Evolutionary conservation across 1,140 invertebrate species (phyloP), one percentile per base, ranked within the genome.

Genomic region (Ectropis grisescens): DNA sequence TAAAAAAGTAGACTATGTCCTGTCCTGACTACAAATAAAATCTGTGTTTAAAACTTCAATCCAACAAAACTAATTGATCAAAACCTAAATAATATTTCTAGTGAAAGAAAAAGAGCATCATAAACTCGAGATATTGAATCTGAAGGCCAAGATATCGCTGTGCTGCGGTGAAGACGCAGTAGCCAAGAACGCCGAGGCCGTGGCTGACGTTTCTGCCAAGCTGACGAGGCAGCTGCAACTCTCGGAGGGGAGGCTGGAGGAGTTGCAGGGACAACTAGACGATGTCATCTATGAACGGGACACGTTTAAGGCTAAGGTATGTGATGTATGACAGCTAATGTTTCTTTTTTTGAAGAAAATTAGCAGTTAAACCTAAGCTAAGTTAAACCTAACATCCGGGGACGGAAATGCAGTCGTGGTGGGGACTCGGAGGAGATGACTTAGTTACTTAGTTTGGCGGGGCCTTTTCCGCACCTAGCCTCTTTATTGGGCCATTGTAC

Each of bases 91-190:
- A 22, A 8, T 33, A 10, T 34, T 55, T 51, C 11, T 34, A 80
- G 75, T 53, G 30, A 78, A 75, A 56, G 59, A 71, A n/a, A 75
- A 74, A 37, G 71, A 78, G 39, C 52, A 69, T 33, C 71, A 71
- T 37, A 80, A 80, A 43, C 29, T 60, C 23, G 71, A 80, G 2
- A 68, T 78, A 29, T 33, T 74, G 3, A 50, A 64, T 33, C 44
- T 80, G 5, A 80, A 75, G 45, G 48, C 67, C 0, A 67, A 67
- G 45, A 68, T 78, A 14, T 71, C 68, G 0, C 29, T 61, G 9
- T 69, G 58, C 30, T 71, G 64, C 32, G 61, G 57, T 0, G 47
- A 69, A 27, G 60, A 71, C 8, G 41, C 47, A 1, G 58, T 65
- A 23, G 15, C 29, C 0, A 34, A 44, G 6, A 38, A 33, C 4